Evolutionary conservation across 2,888 invertebrate genomes (phyloP), one percentile per base, ranked within the genome.

Genomic region (Rhogogaster chlorosoma): DNA sequence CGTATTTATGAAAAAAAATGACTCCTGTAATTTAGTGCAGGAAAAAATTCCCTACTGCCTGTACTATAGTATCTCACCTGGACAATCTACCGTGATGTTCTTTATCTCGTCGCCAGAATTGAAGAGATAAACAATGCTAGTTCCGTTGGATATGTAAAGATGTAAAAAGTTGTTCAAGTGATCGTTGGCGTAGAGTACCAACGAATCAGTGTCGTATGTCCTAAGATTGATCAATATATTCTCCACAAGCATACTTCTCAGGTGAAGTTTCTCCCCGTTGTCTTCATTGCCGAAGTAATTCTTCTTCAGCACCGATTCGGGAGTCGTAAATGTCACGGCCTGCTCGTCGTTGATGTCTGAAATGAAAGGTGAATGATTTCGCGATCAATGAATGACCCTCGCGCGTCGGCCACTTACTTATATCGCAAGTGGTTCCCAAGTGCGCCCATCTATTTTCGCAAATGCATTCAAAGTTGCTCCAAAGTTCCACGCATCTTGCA

Each of bases 401-500:
- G 29, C 1, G 2, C 2, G 32, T 42, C 22, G 12, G 18, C 32
- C 78, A 95, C 96, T 95, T 94, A 98, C 99, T 98, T 90, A 96
- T 97, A 94, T 99, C 98, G 93, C 99, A 99, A 92, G 97, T 97
- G 85, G 95, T 95, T 87, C 99, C 99, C 86, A 97, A 95, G 93
- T 99, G 99, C 0, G 99, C 98, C 97, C 98, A 98, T 64, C 96
- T 96, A 93, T 99, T 99, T 88, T 96, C 96, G 94, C 99, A 99
- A 88, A 97, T 96, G 93, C 99, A 99, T 90, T 97, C 97, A 89
- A 98, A 99, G 45, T 97, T 97, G 86, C 98, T 98, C 98, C 98
- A 99, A 0, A 97, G 94, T 92, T 99, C 98, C 90, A 98, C 98
- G 92, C 98, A 99, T 87, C 96, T 96, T 0, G 98, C 99, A 73